Evolutionary conservation across 2,888 invertebrate species (phyloP).

Genomic region (Synergus umbraculus): DNA sequence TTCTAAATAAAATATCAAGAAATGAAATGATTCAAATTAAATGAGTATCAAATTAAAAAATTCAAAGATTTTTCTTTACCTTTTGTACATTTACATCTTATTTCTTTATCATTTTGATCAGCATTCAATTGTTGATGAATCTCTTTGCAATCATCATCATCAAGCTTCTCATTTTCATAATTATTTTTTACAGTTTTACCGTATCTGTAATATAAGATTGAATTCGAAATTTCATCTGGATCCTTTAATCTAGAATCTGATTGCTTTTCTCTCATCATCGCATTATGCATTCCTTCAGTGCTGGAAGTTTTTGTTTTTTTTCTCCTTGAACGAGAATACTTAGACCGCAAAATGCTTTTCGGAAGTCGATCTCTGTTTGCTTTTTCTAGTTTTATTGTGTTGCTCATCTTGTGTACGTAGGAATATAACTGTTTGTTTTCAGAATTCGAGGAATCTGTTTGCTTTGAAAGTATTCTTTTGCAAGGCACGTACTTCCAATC

Average conservation of each 20-base stretch:
- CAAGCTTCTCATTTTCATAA: neutral
- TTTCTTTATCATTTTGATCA: too few relatives aligned
- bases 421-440: conserved; percentile 34
- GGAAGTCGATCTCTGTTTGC: conserved; percentile 14
- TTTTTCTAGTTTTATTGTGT: conserved; percentile 10
- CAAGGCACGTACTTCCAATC: conserved; percentile 28
- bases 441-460: conserved; percentile 32
- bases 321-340: neutral
- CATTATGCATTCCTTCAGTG: neutral
- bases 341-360: conserved; percentile 8
- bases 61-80: too few relatives aligned
- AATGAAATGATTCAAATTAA: neutral
- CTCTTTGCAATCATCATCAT: neutral
- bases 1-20: neutral
- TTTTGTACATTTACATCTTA: too few relatives aligned
- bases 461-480: conserved; percentile 33
- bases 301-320: neutral
- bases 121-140: neutral
- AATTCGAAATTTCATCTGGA: neutral
- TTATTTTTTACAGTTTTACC: neutral
- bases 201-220: neutral
- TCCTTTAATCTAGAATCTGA: neutral
- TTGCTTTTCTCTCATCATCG: neutral
- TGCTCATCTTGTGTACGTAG: conserved; percentile 4
- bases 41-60: neutral